Percentiles rank a stretch among this genome's conserved stretches.
Evolutionary conservation across 2,888 invertebrate species (phyloP).

Genomic region (Trissoscelio sp.): DNA sequence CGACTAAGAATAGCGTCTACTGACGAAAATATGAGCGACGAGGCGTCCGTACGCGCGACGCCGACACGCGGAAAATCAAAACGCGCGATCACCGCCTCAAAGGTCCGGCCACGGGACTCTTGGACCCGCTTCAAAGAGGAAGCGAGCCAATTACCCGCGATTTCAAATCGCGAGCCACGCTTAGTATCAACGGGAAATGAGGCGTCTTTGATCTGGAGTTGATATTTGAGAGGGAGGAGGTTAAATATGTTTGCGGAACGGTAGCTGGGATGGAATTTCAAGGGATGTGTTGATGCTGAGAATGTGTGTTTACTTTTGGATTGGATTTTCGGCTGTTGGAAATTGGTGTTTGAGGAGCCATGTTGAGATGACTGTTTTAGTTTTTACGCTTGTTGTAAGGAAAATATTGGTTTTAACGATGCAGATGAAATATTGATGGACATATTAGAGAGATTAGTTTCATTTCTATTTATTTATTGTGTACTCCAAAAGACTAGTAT

Average conservation of each 20-base stretch:
- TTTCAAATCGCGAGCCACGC: neutral
- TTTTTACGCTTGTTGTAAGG: too few relatives aligned
- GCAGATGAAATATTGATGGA: too few relatives aligned
- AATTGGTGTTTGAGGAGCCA: too few relatives aligned
- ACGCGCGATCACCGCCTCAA: conserved; percentile 44
- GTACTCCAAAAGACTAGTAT: too few relatives aligned
- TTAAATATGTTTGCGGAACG: neutral
- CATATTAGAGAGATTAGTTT: too few relatives aligned
- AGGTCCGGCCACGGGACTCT: conserved; percentile 37
- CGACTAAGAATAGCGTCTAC: conserved; percentile 39
- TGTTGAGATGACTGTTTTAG: too few relatives aligned
- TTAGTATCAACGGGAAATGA: neutral
- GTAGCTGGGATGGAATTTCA: neutral
- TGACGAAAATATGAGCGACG: conserved; percentile 57
- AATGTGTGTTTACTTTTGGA: too few relatives aligned
- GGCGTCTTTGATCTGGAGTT: neutral
- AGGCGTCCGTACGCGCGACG: neutral
- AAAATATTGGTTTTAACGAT: too few relatives aligned
- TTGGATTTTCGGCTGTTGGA: too few relatives aligned
- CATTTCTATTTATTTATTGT: too few relatives aligned
- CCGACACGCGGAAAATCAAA: conserved; percentile 27
- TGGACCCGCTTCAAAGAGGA: conserved; percentile 25
- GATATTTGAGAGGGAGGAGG: neutral
- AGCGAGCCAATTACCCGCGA: conserved; percentile 42
- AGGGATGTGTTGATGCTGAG: too few relatives aligned